Evolutionary conservation across 2,888 invertebrate genomes (phyloP), one percentile per base, ranked within the genome.

Genomic region (Peribatodes rhomboidaria): DNA sequence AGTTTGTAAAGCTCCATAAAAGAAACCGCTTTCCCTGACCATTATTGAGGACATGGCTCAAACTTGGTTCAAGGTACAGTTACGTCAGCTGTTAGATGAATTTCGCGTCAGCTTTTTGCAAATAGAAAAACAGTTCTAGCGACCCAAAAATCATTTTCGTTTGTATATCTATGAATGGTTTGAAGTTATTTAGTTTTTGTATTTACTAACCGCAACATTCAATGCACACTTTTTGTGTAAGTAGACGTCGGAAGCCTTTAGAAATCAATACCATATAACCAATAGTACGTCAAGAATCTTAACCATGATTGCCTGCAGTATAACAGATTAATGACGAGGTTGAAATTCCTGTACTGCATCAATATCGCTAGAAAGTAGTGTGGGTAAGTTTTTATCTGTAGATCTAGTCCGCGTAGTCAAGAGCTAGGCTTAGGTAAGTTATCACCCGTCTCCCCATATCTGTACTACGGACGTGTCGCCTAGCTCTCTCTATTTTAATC

Each of bases 401-500:
- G 77, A 81, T 75, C 71, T 71, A 69, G 75, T 71, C 68, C 67
- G 70, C 77, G 68, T 68, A 71, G 72, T 70, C 72, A 73, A 76
- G 79, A 81, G 79, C 80, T 74, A 80, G 83, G 79, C 80, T 65
- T 81, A 76, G 27, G 27, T 27, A 27, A 82, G 81, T 82, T 87
- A 86, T 86, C 85, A 85, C 86, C 78, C 79, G 86, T 86, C 82
- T 84, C 75, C 72, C 84, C 85, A 81, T 85, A 82, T 80, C 73
- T 70, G 74, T 75, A 76, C 74, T 70, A 76, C 74, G 79, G 76
- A 82, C 78, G 71, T 76, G 83, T 76, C 72, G 70, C 68, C 71
- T 75, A 83, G 85, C 89, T 91, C 88, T 92, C 90, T 89, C 88
- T 75, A 76, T 78, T 78, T 84, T 83, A 86, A 70, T 70, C 39